These are phyloP conservation scores for Merluccius polli DNA, from an alignment of 2,797 vertebrate genomes.

Conservation along the genomic window DNA sequence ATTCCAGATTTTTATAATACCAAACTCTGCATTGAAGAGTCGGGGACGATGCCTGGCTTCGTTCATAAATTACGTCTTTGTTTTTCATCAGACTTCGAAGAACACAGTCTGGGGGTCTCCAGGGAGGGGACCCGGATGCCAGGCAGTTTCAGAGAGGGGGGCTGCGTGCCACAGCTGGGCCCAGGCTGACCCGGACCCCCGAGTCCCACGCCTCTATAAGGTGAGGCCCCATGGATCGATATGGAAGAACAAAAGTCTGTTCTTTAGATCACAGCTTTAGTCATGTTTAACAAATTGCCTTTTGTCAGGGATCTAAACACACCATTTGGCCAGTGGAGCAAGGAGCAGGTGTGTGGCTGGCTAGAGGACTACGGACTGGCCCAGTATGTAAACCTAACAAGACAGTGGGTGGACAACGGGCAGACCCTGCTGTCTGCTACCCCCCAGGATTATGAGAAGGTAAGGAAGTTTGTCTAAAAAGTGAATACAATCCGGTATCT, in stretches of 20 bases:
- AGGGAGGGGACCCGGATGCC: conserved; percentile 78
- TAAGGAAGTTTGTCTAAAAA: conserved; percentile 39
- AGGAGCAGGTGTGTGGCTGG: conserved; percentile 92
- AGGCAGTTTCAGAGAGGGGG: conserved; percentile 89
- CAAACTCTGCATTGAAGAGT: not conserved
- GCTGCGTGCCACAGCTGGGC: conserved; percentile 90
- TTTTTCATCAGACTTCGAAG: conserved; percentile 80
- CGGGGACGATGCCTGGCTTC: not conserved
- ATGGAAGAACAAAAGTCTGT: not conserved
- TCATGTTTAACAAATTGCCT: not conserved
- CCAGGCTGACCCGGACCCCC: conserved; percentile 86
- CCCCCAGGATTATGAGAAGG: conserved; percentile 96
- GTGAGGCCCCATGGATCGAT: conserved; percentile 47
- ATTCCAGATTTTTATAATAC: not conserved
- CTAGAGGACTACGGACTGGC: conserved; percentile 91
- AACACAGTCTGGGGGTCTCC: conserved; percentile 90
- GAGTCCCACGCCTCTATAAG: conserved; percentile 70
- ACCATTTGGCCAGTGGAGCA: conserved; percentile 93
- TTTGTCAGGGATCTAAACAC: conserved; percentile 79
- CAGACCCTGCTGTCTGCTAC: conserved; percentile 89
- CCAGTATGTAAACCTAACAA: conserved; percentile 89
- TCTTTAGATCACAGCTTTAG: not conserved
- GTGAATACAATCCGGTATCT: not conserved
- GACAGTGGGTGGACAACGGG: conserved; percentile 92
- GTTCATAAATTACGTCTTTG: not conserved